phyloP scores from a whole-genome alignment of 2,113 vertebrate species.

The Gavialis gangeticus region DNA sequence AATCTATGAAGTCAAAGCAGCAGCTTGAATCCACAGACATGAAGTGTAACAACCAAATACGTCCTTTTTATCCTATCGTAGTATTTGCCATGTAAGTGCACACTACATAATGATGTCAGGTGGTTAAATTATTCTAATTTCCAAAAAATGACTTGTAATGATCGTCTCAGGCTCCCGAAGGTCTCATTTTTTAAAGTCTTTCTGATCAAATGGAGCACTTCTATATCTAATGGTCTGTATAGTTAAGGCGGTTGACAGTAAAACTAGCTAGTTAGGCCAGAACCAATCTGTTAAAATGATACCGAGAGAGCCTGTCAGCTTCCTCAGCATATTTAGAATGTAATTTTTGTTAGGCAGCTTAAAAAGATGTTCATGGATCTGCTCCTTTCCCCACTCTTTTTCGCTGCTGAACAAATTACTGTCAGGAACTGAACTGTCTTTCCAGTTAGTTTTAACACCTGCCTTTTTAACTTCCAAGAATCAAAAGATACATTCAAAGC shows the following conservation, averaged over 20 bases:
- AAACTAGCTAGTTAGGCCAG: not conserved
- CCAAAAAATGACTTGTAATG: not conserved
- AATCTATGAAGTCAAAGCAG: not conserved
- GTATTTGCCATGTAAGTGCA: not conserved
- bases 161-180: not conserved
- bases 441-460: not conserved
- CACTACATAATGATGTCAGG: not conserved
- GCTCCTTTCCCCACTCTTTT: not conserved
- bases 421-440: not conserved
- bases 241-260: not conserved
- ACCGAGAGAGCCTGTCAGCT: not conserved
- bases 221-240: not conserved
- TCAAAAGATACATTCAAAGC: not conserved
- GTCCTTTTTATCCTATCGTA: not conserved
- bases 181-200: not conserved
- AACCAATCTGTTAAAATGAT: conserved; percentile 8
- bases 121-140: not conserved
- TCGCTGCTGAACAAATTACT: not conserved
- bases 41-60: not conserved
- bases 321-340: not conserved
- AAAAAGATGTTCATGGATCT: not conserved
- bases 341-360: not conserved
- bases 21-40: not conserved
- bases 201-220: not conserved
- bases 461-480: not conserved